Conservation (phyloP, 2,113 vertebrate species). For the Noctilio leporinus region DNA sequence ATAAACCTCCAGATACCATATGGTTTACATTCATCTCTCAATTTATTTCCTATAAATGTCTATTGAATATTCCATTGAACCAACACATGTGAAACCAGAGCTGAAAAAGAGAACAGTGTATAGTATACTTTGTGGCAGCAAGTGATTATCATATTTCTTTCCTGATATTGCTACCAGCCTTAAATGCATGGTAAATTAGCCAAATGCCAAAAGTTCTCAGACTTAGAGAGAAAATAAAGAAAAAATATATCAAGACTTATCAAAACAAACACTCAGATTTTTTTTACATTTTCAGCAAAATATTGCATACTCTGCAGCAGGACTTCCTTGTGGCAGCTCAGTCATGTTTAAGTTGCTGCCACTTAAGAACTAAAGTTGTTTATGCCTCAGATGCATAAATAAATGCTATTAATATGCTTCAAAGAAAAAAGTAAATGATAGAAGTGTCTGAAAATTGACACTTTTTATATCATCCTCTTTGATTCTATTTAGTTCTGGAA, state of each 20-base stretch:
- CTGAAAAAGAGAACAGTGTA: slow-evolving; percentile 89
- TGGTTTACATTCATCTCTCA: slow-evolving; percentile 99
- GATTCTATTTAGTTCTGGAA: slow-evolving; percentile 53
- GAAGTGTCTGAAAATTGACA: slow-evolving; percentile 53
- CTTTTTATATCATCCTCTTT: slow-evolving; percentile 49
- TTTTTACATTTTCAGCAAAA: slow-evolving; percentile 66
- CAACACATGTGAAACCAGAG: slow-evolving; percentile 93
- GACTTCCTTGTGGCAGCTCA: slow-evolving; percentile 44
- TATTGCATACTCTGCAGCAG: slow-evolving; percentile 15
- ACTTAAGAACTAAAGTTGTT: slow-evolving; percentile 68
- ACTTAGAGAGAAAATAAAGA: slow-evolving; percentile 76
- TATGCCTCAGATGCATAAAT: slow-evolving; percentile 57
- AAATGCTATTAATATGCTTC: slow-evolving; percentile 50
- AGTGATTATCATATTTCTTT: slow-evolving; percentile 91
- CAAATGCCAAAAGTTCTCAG: slow-evolving; percentile 79
- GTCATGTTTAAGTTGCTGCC: slow-evolving; percentile 68
- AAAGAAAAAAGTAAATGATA: slow-evolving; percentile 65
- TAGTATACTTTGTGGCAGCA: slow-evolving; percentile 90
- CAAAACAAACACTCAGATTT: slow-evolving; percentile 78
- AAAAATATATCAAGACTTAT: slow-evolving; percentile 77
- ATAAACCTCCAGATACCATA: slow-evolving; percentile 97
- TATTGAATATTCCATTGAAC: slow-evolving; percentile 93
- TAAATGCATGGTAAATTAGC: slow-evolving; percentile 80
- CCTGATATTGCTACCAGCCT: slow-evolving; percentile 85
- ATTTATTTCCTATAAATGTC: slow-evolving; percentile 99